Conservation (phyloP, 2,888 invertebrate genomes). For the Hydrotaea diabolus region DNA sequence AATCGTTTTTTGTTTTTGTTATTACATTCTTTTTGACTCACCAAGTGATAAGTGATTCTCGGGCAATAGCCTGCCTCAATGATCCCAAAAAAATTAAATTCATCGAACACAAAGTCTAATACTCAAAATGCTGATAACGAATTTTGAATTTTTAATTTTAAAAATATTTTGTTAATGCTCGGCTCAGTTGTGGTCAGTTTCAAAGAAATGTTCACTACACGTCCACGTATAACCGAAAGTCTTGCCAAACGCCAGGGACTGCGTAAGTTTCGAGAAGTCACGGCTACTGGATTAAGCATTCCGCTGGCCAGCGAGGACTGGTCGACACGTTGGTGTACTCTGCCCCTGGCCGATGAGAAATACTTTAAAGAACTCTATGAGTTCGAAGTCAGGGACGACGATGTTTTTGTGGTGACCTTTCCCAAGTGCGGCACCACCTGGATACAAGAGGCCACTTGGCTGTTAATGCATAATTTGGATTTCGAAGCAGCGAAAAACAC, state of each 20-base stretch:
- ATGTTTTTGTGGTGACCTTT: conserved; percentile 69
- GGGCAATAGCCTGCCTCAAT: too few relatives aligned
- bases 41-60: too few relatives aligned
- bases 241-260: conserved; percentile 35
- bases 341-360: conserved; percentile 46
- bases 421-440: conserved; percentile 71
- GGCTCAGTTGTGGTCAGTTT: background rate
- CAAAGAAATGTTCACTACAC: conserved; percentile 41
- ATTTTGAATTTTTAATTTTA: too few relatives aligned
- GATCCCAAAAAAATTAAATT: too few relatives aligned
- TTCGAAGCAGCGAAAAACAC: conserved; percentile 58
- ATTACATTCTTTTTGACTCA: too few relatives aligned
- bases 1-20: too few relatives aligned
- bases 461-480: conserved; percentile 70
- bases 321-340: conserved; percentile 58
- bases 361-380: conserved; percentile 52
- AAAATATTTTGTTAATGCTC: too few relatives aligned
- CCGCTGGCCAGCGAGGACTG: conserved; percentile 59
- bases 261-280: conserved; percentile 18
- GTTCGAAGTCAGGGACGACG: conserved; percentile 68
- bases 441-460: conserved; percentile 71
- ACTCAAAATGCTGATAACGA: too few relatives aligned
- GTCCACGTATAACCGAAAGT: conserved; percentile 1
- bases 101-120: too few relatives aligned
- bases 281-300: conserved; percentile 44